Conservation (phyloP, 2,113 vertebrate genomes). For the Rhinichthys klamathensis region DNA sequence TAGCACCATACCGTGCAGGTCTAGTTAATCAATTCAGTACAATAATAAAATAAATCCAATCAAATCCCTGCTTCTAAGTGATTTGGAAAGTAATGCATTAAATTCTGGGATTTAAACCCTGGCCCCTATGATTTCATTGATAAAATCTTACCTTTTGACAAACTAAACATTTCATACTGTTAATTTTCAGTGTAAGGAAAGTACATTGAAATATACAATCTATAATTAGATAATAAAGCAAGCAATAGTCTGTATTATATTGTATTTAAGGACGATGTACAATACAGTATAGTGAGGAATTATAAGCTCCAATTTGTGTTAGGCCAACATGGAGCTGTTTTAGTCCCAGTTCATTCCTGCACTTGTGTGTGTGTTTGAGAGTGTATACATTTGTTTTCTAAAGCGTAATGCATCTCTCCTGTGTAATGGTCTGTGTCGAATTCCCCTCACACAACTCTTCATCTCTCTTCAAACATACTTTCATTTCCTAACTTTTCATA, state of each 20-base stretch:
- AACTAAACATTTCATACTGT: background rate
- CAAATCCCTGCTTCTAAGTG: background rate
- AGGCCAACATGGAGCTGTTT: background rate
- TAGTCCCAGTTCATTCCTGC: background rate
- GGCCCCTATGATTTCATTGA: background rate
- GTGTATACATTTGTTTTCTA: slow-evolving; percentile 6
- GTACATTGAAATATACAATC: background rate
- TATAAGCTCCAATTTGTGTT: background rate
- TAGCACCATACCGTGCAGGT: background rate
- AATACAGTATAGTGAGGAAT: background rate
- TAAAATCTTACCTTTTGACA: background rate
- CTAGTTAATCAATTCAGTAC: background rate
- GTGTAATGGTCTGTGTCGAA: background rate
- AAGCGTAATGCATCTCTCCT: background rate
- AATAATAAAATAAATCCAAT: slow-evolving; percentile 15
- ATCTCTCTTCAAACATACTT: slow-evolving; percentile 9
- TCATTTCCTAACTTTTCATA: background rate
- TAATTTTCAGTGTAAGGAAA: background rate
- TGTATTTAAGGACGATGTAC: background rate
- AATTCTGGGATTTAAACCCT: background rate
- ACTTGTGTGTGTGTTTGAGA: background rate
- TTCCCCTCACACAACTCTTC: slow-evolving; percentile 7
- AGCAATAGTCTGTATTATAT: background rate
- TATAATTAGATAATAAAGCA: background rate
- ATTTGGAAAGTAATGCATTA: background rate